Base-by-base conservation (phyloP, 2,113 vertebrate species). In the Hipposideros armiger region DNA sequence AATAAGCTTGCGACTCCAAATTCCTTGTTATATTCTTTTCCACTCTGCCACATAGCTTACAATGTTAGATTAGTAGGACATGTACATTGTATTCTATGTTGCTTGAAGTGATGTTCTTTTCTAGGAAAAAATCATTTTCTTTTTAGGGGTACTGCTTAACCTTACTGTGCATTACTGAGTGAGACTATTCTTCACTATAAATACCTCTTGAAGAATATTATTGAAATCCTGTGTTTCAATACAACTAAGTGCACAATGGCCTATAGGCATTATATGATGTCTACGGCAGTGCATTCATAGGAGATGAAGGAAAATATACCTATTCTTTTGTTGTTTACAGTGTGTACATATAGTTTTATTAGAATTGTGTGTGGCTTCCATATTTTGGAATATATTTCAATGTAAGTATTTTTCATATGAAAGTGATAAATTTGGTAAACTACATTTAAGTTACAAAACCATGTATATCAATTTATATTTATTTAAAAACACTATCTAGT, bases 361-460 rank as follows among this genome's bases (percentile, higher is more conserved):
- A 20, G 95, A 97, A 73, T 36, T 87, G n/a, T 78, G 30, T 81
- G 15, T 92, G 47, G 40, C 17, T 95, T 92, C 81, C n/a, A 50
- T 72, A 58, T 80, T 96, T 40, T 90, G 28, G 52, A 45, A 81
- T 52, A 4, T 84, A 69, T 69, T 85, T 97, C 72, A 82, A 14
- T 64, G 5, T 67, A 82, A 64, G 26, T 64, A 11, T 91, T 86
- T 88, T 64, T 87, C 22, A n/a, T 45, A 60, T n/a, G 3, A 74
- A 94, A 91, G 52, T 60, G 19, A 50, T 56, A 72, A 56, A 17
- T 5, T 36, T 26, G 24, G 2, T 67, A 90, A 94, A 94, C 87
- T 91, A 32, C 14, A 91, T 67, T 95, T 92, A 87, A 91, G 17
- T 90, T 95, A 54, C 22, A 89, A 42, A 96, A 90, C 13, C 42